These are phyloP conservation scores for Sebastes oblongus DNA, from an alignment of 2,797 vertebrate species.

Conservation along the genomic window DNA sequence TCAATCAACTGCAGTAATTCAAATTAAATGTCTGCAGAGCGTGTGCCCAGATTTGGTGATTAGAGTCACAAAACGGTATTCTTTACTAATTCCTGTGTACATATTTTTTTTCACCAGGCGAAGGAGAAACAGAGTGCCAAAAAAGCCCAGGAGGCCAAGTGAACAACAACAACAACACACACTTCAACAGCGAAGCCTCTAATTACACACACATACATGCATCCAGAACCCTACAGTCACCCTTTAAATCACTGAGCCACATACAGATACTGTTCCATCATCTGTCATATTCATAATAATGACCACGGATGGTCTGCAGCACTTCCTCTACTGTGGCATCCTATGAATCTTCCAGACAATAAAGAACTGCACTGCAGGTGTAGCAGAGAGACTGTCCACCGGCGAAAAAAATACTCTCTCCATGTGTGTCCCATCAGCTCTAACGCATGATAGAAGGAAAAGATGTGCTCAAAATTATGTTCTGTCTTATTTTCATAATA, in stretches of 20 bases:
- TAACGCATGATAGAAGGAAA: slow-evolving; percentile 77
- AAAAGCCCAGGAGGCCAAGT: slow-evolving; percentile 96
- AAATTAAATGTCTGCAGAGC: not conserved
- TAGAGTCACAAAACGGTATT: not conserved
- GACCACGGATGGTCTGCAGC: slow-evolving; percentile 42
- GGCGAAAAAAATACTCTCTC: not conserved
- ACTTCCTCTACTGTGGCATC: slow-evolving; percentile 37
- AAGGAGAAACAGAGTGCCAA: slow-evolving; percentile 98
- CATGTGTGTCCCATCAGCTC: slow-evolving; percentile 55
- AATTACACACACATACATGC: not conserved
- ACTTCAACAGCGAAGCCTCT: slow-evolving; percentile 17
- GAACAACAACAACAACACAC: slow-evolving; percentile 65
- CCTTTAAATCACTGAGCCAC: slow-evolving; percentile 46
- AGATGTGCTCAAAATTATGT: slow-evolving; percentile 69
- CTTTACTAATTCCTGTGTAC: not conserved
- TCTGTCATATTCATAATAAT: slow-evolving; percentile 34
- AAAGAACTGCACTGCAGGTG: slow-evolving; percentile 48
- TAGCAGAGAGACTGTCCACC: slow-evolving; percentile 51
- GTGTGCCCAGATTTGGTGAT: not conserved
- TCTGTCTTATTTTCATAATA: slow-evolving; percentile 86
- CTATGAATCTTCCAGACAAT: slow-evolving; percentile 38
- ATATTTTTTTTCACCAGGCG: slow-evolving; percentile 79
- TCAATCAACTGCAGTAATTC: not conserved
- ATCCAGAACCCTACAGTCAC: slow-evolving; percentile 29
- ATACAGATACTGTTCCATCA: slow-evolving; percentile 29